A percentile compares a stretch with the other conserved stretches of the same genome.
phyloP scores from a whole-genome alignment of 2,888 invertebrate genomes.

The Heliconius hortense region DNA sequence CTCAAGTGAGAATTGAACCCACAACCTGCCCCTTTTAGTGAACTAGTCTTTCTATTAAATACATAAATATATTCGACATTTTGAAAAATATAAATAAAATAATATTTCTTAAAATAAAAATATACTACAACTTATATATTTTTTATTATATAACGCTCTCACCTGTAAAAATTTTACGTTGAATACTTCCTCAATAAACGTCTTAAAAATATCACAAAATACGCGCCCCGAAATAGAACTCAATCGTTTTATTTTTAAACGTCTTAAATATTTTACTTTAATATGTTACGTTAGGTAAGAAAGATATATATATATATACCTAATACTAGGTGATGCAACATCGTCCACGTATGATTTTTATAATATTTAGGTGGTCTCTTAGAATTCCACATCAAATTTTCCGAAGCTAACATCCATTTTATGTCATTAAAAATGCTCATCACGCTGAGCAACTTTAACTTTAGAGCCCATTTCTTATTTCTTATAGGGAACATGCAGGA shows the following conservation, averaged over 20 bases:
- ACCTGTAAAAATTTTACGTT: not conserved
- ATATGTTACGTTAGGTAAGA: not conserved
- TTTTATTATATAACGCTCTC: not conserved
- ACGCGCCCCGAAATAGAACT: conserved; percentile 3
- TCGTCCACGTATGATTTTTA: not conserved
- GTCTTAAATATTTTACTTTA: not conserved
- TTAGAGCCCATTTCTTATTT: not conserved
- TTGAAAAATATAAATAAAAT: no score
- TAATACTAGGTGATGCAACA: not conserved
- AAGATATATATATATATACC: not conserved
- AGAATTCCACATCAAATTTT: no score
- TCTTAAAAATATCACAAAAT: conserved; percentile 2
- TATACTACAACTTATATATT: not conserved
- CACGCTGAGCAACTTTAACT: not conserved
- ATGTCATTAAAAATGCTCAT: not conserved
- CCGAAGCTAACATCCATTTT: not conserved
- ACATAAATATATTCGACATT: no score
- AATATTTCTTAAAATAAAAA: not conserved
- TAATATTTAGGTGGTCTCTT: no score
- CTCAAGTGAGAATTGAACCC: no score
- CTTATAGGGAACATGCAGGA: not conserved
- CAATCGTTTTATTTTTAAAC: conserved; percentile 1
- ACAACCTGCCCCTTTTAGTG: no score
- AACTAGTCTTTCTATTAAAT: no score
- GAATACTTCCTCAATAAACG: conserved; percentile 5